Evolutionary conservation across 2,888 invertebrate species (phyloP).

Genomic region (Coecobrya sp.): DNA sequence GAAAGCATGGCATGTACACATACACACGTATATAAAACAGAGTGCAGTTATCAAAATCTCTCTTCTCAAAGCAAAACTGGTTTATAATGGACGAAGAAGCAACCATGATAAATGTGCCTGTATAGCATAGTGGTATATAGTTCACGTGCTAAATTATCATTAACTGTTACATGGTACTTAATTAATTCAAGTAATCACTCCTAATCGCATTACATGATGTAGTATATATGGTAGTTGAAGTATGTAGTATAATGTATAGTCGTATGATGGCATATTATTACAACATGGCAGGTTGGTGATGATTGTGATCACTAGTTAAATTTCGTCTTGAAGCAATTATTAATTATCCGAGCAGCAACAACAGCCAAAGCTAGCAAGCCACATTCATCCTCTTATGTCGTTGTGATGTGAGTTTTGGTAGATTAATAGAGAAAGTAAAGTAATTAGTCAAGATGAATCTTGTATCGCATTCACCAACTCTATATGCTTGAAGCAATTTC

Average conservation of each 20-base stretch:
- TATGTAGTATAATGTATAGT: background rate
- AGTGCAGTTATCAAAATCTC: background rate
- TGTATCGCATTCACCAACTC: background rate
- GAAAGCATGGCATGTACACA: slow-evolving; percentile 3
- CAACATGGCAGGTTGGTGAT: slow-evolving; percentile 63
- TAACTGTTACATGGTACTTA: background rate
- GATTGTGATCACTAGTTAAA: slow-evolving; percentile 9
- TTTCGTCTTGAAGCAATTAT: slow-evolving; percentile 22
- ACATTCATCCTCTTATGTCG: slow-evolving; percentile 26
- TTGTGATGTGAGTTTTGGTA: background rate
- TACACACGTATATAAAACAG: background rate
- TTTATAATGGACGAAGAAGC: slow-evolving; percentile 68
- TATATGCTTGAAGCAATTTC: background rate
- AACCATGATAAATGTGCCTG: slow-evolving; percentile 51
- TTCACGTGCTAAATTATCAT: background rate
- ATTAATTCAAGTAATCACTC: background rate
- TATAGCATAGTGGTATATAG: too few species aligned
- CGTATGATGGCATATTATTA: background rate
- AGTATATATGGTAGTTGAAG: background rate
- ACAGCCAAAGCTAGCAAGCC: background rate
- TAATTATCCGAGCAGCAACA: background rate
- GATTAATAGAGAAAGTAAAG: slow-evolving; percentile 50
- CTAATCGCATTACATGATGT: background rate
- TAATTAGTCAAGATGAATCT: slow-evolving; percentile 47
- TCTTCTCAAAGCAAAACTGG: background rate